Evolutionary conservation across 2,888 invertebrate genomes (phyloP).

Genomic region (Prenolepis imparis): DNA sequence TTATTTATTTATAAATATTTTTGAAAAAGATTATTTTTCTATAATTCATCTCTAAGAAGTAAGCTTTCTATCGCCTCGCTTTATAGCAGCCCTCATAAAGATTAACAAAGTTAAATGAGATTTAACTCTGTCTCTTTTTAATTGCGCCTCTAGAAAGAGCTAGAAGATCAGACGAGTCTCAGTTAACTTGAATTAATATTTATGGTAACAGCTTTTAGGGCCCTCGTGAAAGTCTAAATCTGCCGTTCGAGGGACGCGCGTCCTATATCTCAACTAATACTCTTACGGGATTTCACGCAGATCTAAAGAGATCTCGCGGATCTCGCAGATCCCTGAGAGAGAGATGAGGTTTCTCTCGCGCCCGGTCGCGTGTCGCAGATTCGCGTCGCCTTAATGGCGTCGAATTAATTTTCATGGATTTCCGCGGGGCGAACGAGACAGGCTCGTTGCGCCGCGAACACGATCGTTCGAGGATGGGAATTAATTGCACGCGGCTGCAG

Average conservation of each 20-base stretch:
- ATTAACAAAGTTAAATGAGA: not conserved
- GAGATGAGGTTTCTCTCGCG: constrained; percentile 21
- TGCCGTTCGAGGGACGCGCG: not conserved
- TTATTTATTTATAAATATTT: not conserved
- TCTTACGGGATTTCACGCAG: constrained; percentile 1
- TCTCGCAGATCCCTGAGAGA: not conserved
- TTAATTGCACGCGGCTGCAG: constrained; percentile 73
- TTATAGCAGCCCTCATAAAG: not conserved
- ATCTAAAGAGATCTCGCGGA: constrained; percentile 12
- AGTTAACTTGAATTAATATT: not conserved
- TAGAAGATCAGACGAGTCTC: not conserved
- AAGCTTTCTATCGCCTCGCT: not conserved
- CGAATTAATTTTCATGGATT: constrained; percentile 72
- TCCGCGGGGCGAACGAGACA: constrained; percentile 53
- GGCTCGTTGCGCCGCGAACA: constrained; percentile 42
- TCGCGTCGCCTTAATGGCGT: constrained; percentile 48
- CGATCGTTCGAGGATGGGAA: constrained; percentile 63
- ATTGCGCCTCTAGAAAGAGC: not conserved
- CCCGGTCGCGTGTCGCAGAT: constrained; percentile 49
- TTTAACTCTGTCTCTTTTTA: constrained; percentile 5
- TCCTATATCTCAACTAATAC: constrained; percentile 16
- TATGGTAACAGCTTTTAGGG: constrained; percentile 1
- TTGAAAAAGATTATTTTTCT: not conserved
- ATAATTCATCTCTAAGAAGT: not conserved
- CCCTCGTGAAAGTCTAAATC: not conserved